Base-by-base conservation (phyloP, 1,140 invertebrate species). In the Listronotus oregonensis region DNA sequence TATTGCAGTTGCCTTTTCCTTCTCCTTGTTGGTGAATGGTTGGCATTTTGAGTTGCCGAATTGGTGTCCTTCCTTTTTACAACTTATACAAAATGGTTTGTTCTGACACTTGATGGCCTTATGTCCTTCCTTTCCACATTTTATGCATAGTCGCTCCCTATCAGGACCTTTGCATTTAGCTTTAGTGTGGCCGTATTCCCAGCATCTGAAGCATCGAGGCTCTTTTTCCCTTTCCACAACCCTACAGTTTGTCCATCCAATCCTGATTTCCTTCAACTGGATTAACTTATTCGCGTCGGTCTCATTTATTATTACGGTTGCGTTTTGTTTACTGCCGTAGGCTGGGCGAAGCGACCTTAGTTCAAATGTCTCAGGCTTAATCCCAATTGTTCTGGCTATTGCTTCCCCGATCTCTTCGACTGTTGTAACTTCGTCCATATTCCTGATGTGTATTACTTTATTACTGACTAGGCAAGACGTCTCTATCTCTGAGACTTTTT, bases 131-230 rank as follows among this genome's bases (percentile, higher is more conserved):
- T 34, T 17, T 21, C 51, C 50, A 18, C 66, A 67, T 3, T 39
- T 47, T 5, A 40, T 17, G 27, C 60, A 67, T 14, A 51, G 12
- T 6, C 37, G 14, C 7, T 27, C 14, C 43, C 66, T 64, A 32
- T 67, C 54, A 3, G 14, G n/a, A 0, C 40, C 59, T 1, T 32
- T 50, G 34, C 66, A 64, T 1, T 57, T 12, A 17, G 6, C 9
- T 37, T 17, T 34, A 1, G 27, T 40, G 31, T 67, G 60, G 6
- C 54, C 66, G n/a, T 51, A 64, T 3, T 37, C 42, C 60, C 60
- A 64, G 44, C 66, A 67, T 37, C 46, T 67, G 12, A 50, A 57
- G 59, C 54, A 67, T 42, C 40, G 56, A 11, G 14, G 9, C 12
- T 47, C 14, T 4, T 63, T 34, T 14, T 50, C 51, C 39, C 54